Evolutionary conservation across 2,797 vertebrate genomes (phyloP).

Genomic region (Knipowitschia caucasica): DNA sequence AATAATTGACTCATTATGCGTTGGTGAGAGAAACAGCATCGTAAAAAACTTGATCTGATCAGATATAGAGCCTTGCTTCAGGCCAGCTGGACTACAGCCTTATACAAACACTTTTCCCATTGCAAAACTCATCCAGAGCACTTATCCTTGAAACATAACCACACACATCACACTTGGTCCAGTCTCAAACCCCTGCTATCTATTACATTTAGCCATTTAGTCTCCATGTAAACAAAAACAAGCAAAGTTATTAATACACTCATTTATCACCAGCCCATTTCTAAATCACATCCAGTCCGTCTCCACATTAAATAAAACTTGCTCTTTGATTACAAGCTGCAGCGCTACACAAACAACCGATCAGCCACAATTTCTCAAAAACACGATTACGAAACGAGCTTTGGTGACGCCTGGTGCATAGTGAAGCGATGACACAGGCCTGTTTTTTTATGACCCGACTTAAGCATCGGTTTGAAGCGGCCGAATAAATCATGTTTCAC

Average conservation of each 20-base stretch:
- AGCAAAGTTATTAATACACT: conserved; percentile 41
- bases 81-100: conserved; percentile 10
- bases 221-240: conserved; percentile 54
- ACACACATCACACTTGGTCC: neutral
- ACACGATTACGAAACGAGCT: conserved; percentile 8
- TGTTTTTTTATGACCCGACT: conserved; percentile 39
- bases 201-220: conserved; percentile 30
- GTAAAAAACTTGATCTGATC: conserved; percentile 14
- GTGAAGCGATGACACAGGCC: conserved; percentile 28
- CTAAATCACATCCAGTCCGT: neutral
- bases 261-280: conserved; percentile 7
- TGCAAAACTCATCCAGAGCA: conserved; percentile 19
- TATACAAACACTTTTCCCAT: conserved; percentile 6
- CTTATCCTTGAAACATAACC: conserved; percentile 3
- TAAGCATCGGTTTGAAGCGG: conserved; percentile 35
- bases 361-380: conserved; percentile 4
- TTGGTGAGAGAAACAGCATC: neutral
- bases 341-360: neutral
- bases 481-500: conserved; percentile 40
- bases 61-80: neutral
- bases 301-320: neutral
- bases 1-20: no score
- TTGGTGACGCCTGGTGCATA: conserved; percentile 27
- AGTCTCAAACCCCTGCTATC: conserved; percentile 29
- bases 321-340: neutral